These are phyloP conservation scores for Ostrea edulis DNA, from an alignment of 1,140 invertebrate species.

Conservation along the genomic window DNA sequence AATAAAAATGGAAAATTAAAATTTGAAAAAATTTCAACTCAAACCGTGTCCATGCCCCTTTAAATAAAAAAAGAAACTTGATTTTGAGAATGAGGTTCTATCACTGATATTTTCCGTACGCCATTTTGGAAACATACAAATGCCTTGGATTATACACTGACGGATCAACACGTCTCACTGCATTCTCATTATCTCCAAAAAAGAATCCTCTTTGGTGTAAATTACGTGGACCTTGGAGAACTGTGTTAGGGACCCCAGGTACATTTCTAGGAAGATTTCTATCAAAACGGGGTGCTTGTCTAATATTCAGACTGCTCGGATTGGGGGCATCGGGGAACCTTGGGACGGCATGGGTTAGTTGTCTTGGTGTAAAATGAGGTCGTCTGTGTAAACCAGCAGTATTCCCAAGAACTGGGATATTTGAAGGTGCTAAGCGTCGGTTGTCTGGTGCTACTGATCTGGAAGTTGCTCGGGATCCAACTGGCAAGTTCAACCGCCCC, in stretches of 20 bases:
- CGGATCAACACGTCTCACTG: background rate
- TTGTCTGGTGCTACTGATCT: background rate
- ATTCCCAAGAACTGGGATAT: background rate
- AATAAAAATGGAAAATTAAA: too few species aligned
- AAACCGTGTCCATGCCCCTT: too few species aligned
- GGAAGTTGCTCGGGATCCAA: background rate
- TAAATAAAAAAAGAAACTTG: background rate
- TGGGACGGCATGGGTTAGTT: background rate
- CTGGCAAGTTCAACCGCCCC: background rate
- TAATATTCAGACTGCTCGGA: background rate
- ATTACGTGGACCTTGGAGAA: background rate
- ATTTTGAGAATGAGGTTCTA: background rate
- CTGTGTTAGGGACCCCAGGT: background rate
- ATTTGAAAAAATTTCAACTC: too few species aligned
- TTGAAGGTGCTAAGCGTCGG: background rate
- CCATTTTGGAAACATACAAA: background rate
- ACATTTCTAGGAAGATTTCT: background rate
- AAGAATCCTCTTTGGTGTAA: background rate
- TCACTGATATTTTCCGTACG: background rate
- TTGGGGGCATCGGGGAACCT: background rate
- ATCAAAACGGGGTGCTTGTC: background rate
- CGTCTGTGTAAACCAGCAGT: background rate
- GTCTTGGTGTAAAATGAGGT: background rate
- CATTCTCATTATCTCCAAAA: background rate
- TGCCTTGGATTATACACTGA: background rate